These are phyloP conservation scores for Diadromus collaris DNA, from an alignment of 2,888 invertebrate genomes.

Conservation along the genomic window DNA sequence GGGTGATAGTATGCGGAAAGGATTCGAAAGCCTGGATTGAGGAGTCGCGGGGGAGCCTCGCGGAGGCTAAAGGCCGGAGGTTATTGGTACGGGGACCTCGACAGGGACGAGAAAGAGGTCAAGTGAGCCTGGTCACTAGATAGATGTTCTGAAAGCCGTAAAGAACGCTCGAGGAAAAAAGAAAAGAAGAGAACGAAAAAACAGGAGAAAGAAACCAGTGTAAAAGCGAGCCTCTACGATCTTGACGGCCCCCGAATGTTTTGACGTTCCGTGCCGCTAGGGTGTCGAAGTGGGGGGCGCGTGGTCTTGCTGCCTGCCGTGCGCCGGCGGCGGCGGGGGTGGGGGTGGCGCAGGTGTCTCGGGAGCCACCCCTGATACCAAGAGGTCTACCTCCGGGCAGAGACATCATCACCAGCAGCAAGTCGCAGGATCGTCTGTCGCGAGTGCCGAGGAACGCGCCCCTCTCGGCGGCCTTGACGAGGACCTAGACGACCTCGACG, in stretches of 20 bases:
- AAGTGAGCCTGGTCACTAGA: slow-evolving; percentile 9
- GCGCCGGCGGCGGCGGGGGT: slow-evolving; percentile 81
- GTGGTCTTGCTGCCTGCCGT: slow-evolving; percentile 80
- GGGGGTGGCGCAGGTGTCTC: slow-evolving; percentile 74
- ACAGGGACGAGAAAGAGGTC: not conserved
- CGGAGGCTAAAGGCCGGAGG: not conserved
- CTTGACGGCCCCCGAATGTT: slow-evolving; percentile 71
- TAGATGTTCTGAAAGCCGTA: slow-evolving; percentile 18
- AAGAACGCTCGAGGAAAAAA: slow-evolving; percentile 7
- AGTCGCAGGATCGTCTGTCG: slow-evolving; percentile 72
- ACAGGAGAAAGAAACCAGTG: slow-evolving; percentile 27
- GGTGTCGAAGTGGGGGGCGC: slow-evolving; percentile 81
- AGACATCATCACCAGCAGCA: slow-evolving; percentile 75
- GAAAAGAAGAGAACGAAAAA: slow-evolving; percentile 32
- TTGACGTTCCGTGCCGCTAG: slow-evolving; percentile 78
- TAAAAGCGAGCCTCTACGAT: slow-evolving; percentile 38
- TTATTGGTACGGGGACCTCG: slow-evolving; percentile 23
- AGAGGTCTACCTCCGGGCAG: slow-evolving; percentile 68
- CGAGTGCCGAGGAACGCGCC: slow-evolving; percentile 83
- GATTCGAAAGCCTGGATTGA: not conserved
- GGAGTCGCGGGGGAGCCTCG: not conserved
- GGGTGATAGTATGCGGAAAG: slow-evolving; percentile 2
- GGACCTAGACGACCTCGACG: slow-evolving; percentile 70
- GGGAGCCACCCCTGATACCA: slow-evolving; percentile 60
- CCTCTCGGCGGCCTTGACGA: slow-evolving; percentile 74